Evolutionary conservation across 2,113 vertebrate species (phyloP).

Genomic region (Ophiodon elongatus): DNA sequence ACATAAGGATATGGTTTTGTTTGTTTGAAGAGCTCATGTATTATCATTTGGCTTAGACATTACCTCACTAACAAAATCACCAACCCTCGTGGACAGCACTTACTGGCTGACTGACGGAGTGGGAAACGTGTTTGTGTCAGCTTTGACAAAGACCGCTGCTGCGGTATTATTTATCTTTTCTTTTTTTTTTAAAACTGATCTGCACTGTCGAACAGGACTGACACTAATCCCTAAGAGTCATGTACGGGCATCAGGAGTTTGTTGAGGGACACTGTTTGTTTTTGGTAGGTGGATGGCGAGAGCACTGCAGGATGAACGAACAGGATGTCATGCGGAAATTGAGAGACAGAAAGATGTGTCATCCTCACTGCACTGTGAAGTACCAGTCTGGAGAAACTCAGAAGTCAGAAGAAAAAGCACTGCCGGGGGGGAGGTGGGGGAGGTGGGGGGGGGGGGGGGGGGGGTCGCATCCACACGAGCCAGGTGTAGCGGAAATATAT

Average conservation of each 20-base stretch:
- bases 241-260: slow-evolving; percentile 45
- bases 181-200: slow-evolving; percentile 8
- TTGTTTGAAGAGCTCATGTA: slow-evolving; percentile 35
- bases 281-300: slow-evolving; percentile 51
- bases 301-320: slow-evolving; percentile 61
- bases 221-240: slow-evolving; percentile 27
- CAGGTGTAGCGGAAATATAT: slow-evolving; percentile 44
- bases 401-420: slow-evolving; percentile 46
- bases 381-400: slow-evolving; percentile 36
- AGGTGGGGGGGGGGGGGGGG: too few species aligned
- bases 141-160: slow-evolving; percentile 49
- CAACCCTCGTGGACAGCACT: slow-evolving; percentile 32
- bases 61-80: slow-evolving; percentile 14
- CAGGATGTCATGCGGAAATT: slow-evolving; percentile 59
- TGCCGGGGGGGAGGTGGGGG: not conserved
- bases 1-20: slow-evolving; percentile 39
- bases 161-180: slow-evolving; percentile 13
- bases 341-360: slow-evolving; percentile 66
- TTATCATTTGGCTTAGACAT: slow-evolving; percentile 14
- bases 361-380: slow-evolving; percentile 46
- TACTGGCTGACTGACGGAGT: slow-evolving; percentile 17
- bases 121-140: slow-evolving; percentile 39
- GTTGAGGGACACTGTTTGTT: slow-evolving; percentile 64
- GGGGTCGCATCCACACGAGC: slow-evolving; percentile 30
- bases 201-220: slow-evolving; percentile 36